Evolutionary conservation across 2,888 invertebrate species (phyloP).

Genomic region (Tetragonisca angustula): DNA sequence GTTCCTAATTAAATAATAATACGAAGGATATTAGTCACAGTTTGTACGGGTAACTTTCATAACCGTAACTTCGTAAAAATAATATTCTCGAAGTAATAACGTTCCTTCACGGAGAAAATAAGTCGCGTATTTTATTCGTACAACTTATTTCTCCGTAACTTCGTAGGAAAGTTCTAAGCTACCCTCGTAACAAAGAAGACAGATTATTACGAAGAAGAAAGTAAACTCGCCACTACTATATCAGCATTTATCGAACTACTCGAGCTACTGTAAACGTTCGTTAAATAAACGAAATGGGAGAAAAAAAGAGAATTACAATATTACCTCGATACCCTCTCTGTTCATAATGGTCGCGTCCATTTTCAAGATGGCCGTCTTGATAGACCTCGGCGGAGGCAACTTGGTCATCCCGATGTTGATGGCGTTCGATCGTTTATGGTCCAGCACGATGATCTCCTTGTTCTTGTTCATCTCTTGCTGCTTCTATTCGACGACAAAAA

Average conservation of each 20-base stretch:
- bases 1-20: not conserved
- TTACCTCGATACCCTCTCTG: conserved; percentile 96
- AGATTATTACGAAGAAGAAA: not conserved
- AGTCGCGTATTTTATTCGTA: not conserved
- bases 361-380: conserved; percentile 99
- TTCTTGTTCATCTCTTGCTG: conserved; percentile 93
- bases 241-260: not conserved
- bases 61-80: not conserved
- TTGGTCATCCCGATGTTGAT: conserved; percentile 99
- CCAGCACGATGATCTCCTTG: conserved; percentile 96
- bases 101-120: not conserved
- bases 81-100: too few species aligned
- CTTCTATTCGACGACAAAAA: conserved; percentile 86
- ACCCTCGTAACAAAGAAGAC: not conserved
- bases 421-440: conserved; percentile 98
- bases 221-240: not conserved
- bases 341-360: conserved; percentile 99
- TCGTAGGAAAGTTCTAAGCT: too few species aligned
- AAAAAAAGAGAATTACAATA: conserved; percentile 5
- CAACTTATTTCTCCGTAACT: not conserved
- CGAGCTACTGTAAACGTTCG: not conserved
- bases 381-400: conserved; percentile 97
- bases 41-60: not conserved
- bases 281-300: not conserved
- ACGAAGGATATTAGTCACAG: not conserved